Evolutionary conservation across 2,888 invertebrate genomes (phyloP).

Genomic region (Myopa tessellatipennis): DNA sequence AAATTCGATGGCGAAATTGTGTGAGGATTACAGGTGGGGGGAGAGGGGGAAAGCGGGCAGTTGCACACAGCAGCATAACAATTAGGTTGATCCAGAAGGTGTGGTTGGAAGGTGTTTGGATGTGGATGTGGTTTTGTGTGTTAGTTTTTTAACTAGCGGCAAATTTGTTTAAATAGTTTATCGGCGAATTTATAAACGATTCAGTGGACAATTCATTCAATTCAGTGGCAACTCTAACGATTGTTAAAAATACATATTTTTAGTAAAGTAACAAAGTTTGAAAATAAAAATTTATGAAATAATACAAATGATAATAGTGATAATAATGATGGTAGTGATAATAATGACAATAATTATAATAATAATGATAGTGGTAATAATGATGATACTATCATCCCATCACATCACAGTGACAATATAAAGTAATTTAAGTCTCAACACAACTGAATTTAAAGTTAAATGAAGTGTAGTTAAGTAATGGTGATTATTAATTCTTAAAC

Average conservation of each 20-base stretch:
- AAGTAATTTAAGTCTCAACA: not conserved
- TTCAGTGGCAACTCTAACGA: not conserved
- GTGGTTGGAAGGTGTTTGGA: not conserved
- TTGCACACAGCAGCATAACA: slow-evolving; percentile 7
- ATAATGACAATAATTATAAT: not conserved
- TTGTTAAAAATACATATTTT: slow-evolving; percentile 11
- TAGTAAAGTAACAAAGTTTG: not conserved
- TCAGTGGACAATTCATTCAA: not conserved
- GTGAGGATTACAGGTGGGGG: not conserved
- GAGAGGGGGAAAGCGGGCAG: no score
- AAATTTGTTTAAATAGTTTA: slow-evolving; percentile 19
- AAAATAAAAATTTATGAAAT: not conserved
- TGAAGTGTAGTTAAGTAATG: no score
- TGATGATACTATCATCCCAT: not conserved
- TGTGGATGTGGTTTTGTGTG: not conserved
- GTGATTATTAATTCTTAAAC: no score
- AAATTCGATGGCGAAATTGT: slow-evolving; percentile 3
- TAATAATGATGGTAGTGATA: not conserved
- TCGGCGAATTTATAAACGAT: not conserved
- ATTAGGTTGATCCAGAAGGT: not conserved
- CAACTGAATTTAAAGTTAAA: not conserved
- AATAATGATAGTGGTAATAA: not conserved
- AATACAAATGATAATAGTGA: not conserved
- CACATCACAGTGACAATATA: no score
- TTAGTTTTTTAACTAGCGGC: not conserved